Evolutionary conservation across 2,797 vertebrate genomes (phyloP).

Genomic region (Coregonus ussuriensis): DNA sequence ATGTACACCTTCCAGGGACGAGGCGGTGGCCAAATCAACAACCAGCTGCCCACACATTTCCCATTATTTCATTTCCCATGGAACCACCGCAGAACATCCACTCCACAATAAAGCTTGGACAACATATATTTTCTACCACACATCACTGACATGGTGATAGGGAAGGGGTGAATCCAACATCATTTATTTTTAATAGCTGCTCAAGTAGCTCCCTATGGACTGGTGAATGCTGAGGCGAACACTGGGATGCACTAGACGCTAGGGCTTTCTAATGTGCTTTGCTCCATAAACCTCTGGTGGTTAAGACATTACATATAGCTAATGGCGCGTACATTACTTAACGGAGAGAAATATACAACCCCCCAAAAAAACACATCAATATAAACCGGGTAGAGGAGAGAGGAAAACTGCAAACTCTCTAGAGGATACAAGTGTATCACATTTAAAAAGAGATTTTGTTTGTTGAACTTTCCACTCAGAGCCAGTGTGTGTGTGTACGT

Average conservation of each 20-base stretch:
- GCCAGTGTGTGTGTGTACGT: neutral
- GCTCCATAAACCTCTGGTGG: slow-evolving; percentile 34
- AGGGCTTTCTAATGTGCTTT: slow-evolving; percentile 33
- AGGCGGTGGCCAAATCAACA: slow-evolving; percentile 24
- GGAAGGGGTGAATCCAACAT: slow-evolving; percentile 35
- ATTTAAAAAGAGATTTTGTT: neutral
- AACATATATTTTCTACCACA: neutral
- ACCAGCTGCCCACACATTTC: slow-evolving; percentile 42
- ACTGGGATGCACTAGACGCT: slow-evolving; percentile 1
- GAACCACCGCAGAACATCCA: slow-evolving; percentile 17
- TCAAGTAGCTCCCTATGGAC: slow-evolving; percentile 37
- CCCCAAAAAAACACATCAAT: slow-evolving; percentile 9
- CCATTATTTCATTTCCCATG: slow-evolving; percentile 45
- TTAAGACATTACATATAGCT: slow-evolving; percentile 36
- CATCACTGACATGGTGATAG: neutral
- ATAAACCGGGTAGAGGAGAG: neutral
- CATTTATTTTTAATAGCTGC: slow-evolving; percentile 49
- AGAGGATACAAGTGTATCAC: neutral
- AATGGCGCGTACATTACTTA: slow-evolving; percentile 40
- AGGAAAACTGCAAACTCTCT: neutral
- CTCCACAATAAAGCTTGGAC: slow-evolving; percentile 20
- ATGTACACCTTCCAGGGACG: neutral
- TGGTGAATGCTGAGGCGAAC: slow-evolving; percentile 8
- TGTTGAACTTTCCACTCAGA: neutral
- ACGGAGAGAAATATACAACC: slow-evolving; percentile 20